phyloP scores from a whole-genome alignment of 2,888 invertebrate genomes.

The Pterostichus madidus region DNA sequence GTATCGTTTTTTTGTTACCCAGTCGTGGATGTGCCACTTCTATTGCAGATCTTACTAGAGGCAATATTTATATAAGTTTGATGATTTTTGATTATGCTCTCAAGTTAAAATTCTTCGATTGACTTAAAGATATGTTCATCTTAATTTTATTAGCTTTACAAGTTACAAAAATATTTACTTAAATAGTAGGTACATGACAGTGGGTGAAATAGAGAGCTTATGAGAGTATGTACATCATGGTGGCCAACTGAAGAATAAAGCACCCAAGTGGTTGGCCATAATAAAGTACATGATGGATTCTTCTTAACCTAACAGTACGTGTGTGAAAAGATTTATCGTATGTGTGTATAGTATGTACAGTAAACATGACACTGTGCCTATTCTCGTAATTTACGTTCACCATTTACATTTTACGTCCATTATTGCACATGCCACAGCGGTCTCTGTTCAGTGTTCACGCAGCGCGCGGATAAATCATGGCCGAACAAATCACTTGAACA shows the following conservation, averaged over 20 bases:
- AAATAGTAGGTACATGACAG: conserved; percentile 40
- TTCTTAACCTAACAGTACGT: conserved; percentile 6
- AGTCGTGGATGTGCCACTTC: too few relatives aligned
- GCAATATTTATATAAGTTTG: too few relatives aligned
- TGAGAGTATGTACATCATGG: conserved; percentile 44
- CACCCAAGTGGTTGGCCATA: too few relatives aligned
- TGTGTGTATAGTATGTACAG: conserved; percentile 44
- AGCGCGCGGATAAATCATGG: conserved; percentile 67
- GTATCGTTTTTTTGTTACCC: too few relatives aligned
- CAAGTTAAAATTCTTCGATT: too few relatives aligned
- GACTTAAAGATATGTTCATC: neutral
- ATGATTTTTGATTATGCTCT: too few relatives aligned
- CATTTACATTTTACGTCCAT: conserved; percentile 68
- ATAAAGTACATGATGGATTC: neutral
- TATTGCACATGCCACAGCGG: conserved; percentile 69
- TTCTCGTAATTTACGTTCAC: conserved; percentile 57
- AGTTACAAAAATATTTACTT: conserved; percentile 47
- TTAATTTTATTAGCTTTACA: conserved; percentile 54
- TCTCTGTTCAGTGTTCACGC: conserved; percentile 64
- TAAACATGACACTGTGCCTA: conserved; percentile 54
- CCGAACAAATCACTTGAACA: conserved; percentile 69
- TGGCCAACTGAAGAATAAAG: conserved; percentile 2
- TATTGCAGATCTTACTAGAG: too few relatives aligned
- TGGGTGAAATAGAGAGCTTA: conserved; percentile 41
- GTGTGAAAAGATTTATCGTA: neutral